Base-by-base conservation (phyloP, 2,797 vertebrate species). In the Thunnus albacares region DNA sequence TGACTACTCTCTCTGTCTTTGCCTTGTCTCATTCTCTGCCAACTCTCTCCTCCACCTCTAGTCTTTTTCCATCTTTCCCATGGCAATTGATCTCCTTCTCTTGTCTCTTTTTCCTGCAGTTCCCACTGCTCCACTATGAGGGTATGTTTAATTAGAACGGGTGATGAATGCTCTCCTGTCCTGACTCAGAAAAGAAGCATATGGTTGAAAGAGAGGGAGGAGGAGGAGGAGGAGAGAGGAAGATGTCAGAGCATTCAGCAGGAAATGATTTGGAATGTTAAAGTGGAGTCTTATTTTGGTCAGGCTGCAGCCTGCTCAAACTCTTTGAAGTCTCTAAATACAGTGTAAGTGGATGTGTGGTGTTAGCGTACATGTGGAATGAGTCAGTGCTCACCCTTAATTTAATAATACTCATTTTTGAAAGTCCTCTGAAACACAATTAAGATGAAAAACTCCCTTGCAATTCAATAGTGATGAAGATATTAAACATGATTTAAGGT, bases 71-170 rank as follows among this genome's bases (percentile, higher is more conserved):
- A 87, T 90, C 77, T 73, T 58, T 84, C 65, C 64, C 70, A 38
- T 83, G 66, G 82, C 77, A 88, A 88, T 89, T 90, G 86, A 92
- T 93, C 87, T 91, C 85, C 77, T 63, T 79, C 81, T 85, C 88
- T 75, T 87, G 82, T 88, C 86, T 91, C 61, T 57, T 81, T 85
- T 81, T 70, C 85, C 72, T 73, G 49, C 63, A 71, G 83, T 91
- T 93, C 86, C 86, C 82, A 74, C 78, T 70, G 83, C 76, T 83
- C 71, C 58, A 64, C 81, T 62, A 79, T 77, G 69, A 87, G 85
- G 86, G 76, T 83, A 82, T 90, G 90, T 90, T 93, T 92, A 93
- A 94, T 93, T 94, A 93, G 87, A 88, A 75, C 18, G 65, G 61
- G 78, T 92, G 87, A 93, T 90, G 86, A 91, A 93, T 91, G 89